phyloP scores from a whole-genome alignment of 2,797 vertebrate species.

The Taenioides sp. region DNA sequence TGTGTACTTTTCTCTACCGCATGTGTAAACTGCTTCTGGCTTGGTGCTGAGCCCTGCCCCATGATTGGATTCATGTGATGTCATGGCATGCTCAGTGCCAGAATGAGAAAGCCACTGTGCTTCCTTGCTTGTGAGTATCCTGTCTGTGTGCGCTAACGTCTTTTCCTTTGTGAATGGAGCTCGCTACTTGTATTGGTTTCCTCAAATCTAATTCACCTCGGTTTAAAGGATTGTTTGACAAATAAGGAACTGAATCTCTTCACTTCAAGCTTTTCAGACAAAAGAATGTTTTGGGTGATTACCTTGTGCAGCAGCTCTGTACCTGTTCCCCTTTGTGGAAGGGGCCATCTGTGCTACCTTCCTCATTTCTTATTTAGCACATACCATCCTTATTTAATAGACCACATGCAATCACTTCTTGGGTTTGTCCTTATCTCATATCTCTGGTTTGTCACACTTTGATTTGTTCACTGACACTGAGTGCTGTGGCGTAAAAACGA shows the following conservation, averaged over 20 bases:
- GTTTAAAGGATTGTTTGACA: constrained; percentile 28
- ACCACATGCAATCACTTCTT: constrained; percentile 60
- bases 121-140: constrained; percentile 47
- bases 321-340: constrained; percentile 18
- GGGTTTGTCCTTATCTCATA: constrained; percentile 22
- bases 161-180: constrained; percentile 45
- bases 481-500: constrained; percentile 11
- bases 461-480: constrained; percentile 21
- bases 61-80: constrained; percentile 66
- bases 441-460: constrained; percentile 26
- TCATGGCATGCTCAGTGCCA: constrained; percentile 60
- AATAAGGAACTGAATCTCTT: constrained; percentile 24
- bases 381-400: constrained; percentile 35
- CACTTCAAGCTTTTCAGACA: constrained; percentile 39
- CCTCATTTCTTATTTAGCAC: constrained; percentile 42
- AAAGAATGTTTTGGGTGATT: constrained; percentile 47
- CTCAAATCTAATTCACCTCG: constrained; percentile 30
- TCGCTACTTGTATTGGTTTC: constrained; percentile 38
- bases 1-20: constrained; percentile 66
- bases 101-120: constrained; percentile 62
- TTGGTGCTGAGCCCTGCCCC: constrained; percentile 60
- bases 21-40: constrained; percentile 74
- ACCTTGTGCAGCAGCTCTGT: constrained; percentile 52
- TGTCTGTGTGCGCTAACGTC: constrained; percentile 47
- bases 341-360: constrained; percentile 30